These are phyloP conservation scores for Reticulitermes lucifugus DNA, from an alignment of 2,888 invertebrate species.

Conservation along the genomic window DNA sequence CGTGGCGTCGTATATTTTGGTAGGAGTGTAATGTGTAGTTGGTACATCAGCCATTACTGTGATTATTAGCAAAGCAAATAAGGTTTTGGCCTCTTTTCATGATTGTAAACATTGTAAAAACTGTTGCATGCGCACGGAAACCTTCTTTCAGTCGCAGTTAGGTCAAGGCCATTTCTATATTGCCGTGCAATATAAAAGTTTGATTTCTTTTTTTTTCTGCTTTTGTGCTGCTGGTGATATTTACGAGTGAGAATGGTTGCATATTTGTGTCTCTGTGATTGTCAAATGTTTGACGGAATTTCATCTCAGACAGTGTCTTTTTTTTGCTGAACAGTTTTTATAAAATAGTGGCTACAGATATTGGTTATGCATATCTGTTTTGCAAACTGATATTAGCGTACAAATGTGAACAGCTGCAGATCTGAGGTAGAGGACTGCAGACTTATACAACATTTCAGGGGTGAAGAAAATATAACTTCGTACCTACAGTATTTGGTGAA, in stretches of 20 bases:
- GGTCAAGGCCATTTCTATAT: not conserved
- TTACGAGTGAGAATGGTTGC: not conserved
- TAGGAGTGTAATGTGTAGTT: not conserved
- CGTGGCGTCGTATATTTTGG: not conserved
- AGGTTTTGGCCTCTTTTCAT: not conserved
- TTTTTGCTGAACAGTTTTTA: not conserved
- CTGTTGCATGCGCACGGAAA: not conserved
- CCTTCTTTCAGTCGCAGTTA: not conserved
- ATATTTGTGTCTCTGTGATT: not conserved
- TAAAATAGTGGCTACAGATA: too few species aligned
- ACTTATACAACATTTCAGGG: too few species aligned
- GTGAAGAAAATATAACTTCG: too few species aligned
- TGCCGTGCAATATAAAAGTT: not conserved
- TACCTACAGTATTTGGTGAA: too few species aligned
- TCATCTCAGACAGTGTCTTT: conserved; percentile 18
- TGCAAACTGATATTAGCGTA: too few species aligned
- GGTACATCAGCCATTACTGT: not conserved
- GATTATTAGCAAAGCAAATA: not conserved
- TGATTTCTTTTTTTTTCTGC: not conserved
- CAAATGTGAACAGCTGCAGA: too few species aligned
- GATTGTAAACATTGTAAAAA: not conserved
- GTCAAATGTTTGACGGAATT: not conserved
- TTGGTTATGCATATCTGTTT: too few species aligned
- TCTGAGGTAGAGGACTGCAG: too few species aligned
- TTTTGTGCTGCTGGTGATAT: too few species aligned